Conservation (phyloP, 1,140 invertebrate genomes). For the Eubasilissa regina region DNA sequence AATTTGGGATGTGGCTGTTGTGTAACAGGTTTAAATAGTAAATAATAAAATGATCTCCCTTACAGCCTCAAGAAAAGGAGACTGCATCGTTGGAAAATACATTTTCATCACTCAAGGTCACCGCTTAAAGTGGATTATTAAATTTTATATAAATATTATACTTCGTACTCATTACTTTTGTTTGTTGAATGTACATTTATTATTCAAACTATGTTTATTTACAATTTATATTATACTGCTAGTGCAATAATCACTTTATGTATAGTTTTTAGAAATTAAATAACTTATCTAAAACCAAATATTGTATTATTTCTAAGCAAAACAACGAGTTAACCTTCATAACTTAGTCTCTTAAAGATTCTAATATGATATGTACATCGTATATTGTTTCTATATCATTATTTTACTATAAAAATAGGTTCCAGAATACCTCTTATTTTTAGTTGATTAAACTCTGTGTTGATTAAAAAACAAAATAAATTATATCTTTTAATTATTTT, state of each 20-base stretch:
- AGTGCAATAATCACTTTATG: neutral
- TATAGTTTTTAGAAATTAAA: conserved; percentile 12
- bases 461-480: no score
- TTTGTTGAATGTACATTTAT: conserved; percentile 37
- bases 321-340: neutral
- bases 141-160: neutral
- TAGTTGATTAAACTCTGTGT: no score
- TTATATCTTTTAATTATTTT: no score
- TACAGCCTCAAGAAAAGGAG: conserved; percentile 56
- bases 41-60: conserved; percentile 3
- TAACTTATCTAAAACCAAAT: neutral
- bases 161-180: no score
- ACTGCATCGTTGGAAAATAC: conserved; percentile 42
- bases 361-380: no score
- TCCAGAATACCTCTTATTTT: no score
- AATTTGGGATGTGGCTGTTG: no score
- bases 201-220: conserved; percentile 32
- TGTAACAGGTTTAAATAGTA: no score
- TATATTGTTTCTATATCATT: no score
- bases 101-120: conserved; percentile 45
- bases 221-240: conserved; percentile 19
- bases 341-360: neutral
- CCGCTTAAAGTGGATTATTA: conserved; percentile 25
- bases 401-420: no score
- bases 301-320: neutral